Base-by-base conservation (phyloP, 2,113 vertebrate genomes). In the Verasper variegatus region DNA sequence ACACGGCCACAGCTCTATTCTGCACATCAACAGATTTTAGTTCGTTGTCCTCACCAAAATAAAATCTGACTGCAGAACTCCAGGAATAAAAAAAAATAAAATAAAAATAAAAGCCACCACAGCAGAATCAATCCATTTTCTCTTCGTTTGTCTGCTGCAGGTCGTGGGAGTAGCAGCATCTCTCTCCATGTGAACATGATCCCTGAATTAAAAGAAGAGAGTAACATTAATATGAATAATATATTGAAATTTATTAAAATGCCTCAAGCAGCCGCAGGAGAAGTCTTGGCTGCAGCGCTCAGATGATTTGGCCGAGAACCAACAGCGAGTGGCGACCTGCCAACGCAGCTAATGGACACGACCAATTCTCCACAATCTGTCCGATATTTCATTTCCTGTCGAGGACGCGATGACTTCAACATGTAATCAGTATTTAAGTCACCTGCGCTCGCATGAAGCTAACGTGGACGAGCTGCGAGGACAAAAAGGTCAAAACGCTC, bases 161-260 rank as follows among this genome's bases (percentile, higher is more conserved):
- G 0, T 89, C 72, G 11, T 96, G 96, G 5, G 95, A 95, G 65
- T 96, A 97, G 68, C 94, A 91, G 92, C 97, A 97, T 67, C 90
- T 56, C 2, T 95, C 90, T 2, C 96, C 96, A 0, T 89, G 57
- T 0, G 86, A 82, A 42, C 96, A 96, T 2, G 66, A 89, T 45
- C 96, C 97, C 97, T 98, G 86, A 31, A 5, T 18, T 1, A 9
- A 35, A 15, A 20, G 56, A 23, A 62, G 54, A 9, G 27, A 18
- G 5, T 15, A 55, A 27, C n/a, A 18, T 15, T 3, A 45, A 17
- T 31, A 31, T 31, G 5, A 31, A 31, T 1, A 20, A n/a, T 21
- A 54, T 49, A 17, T 17, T 17, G 17, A 17, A 49, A 13, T 42
- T 3, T 42, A 42, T 42, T 42, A 42, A 42, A 42, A 42, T 42